phyloP scores from a whole-genome alignment of 2,888 invertebrate species.

The Leptarthrus brevirostris region DNA sequence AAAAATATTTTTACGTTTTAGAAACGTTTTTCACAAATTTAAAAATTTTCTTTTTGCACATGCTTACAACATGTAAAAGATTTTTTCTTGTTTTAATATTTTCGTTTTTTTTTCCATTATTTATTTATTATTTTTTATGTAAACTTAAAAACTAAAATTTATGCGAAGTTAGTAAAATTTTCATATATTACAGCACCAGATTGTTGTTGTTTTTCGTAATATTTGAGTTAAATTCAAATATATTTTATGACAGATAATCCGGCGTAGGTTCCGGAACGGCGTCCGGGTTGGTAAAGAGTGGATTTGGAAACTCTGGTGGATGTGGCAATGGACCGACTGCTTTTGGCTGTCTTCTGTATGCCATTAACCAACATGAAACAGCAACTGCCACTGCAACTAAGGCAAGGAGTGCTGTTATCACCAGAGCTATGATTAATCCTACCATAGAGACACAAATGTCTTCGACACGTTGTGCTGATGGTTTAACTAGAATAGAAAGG shows the following conservation, averaged over 20 bases:
- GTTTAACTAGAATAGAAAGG: slow-evolving; percentile 62
- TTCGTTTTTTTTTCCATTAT: slow-evolving; percentile 49
- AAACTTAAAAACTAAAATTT: slow-evolving; percentile 15
- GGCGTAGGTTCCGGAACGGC: slow-evolving; percentile 85
- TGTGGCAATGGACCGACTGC: slow-evolving; percentile 91
- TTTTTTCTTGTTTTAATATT: slow-evolving; percentile 52
- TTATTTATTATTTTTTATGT: slow-evolving; percentile 44
- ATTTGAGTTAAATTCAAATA: slow-evolving; percentile 15
- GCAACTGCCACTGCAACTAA: slow-evolving; percentile 94
- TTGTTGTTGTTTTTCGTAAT: slow-evolving; percentile 53
- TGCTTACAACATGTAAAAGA: slow-evolving; percentile 55
- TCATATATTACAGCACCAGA: slow-evolving; percentile 47
- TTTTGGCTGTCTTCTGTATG: slow-evolving; percentile 88
- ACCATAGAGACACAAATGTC: slow-evolving; percentile 95
- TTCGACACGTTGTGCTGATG: slow-evolving; percentile 72
- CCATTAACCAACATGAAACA: slow-evolving; percentile 95
- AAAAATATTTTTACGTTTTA: slow-evolving; percentile 16
- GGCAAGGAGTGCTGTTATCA: slow-evolving; percentile 90
- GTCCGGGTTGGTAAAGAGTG: slow-evolving; percentile 86
- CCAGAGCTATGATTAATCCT: slow-evolving; percentile 90
- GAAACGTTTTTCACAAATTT: slow-evolving; percentile 53
- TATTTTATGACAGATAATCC: slow-evolving; percentile 76
- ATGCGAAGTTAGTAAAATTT: slow-evolving; percentile 25
- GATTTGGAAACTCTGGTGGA: slow-evolving; percentile 95
- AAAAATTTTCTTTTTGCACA: slow-evolving; percentile 61